Conservation (phyloP, 2,888 invertebrate genomes). For the Harpagoxenus sublaevis region DNA sequence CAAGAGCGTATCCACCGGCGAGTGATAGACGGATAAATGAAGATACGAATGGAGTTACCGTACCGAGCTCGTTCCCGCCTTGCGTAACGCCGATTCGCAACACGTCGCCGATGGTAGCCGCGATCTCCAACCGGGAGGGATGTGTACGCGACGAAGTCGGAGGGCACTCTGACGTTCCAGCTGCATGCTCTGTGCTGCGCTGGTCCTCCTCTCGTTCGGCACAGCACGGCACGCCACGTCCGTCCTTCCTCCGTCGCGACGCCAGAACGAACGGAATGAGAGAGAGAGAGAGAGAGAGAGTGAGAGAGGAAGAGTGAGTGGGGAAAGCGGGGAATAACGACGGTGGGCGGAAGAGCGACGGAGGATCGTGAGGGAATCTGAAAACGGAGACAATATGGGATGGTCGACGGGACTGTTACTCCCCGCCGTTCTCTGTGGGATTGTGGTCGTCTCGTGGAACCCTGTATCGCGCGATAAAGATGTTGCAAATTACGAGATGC, state of each 20-base stretch:
- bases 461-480: neutral
- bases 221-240: conserved; percentile 41
- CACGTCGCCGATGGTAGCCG: conserved; percentile 20
- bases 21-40: neutral
- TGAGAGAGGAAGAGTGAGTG: neutral
- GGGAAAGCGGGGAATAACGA: conserved; percentile 57
- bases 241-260: conserved; percentile 68
- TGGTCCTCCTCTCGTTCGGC: conserved; percentile 67
- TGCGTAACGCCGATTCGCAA: conserved; percentile 21
- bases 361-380: conserved; percentile 32
- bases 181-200: conserved; percentile 61
- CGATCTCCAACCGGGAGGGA: conserved; percentile 56
- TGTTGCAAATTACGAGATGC: conserved; percentile 3
- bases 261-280: conserved; percentile 48
- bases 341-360: conserved; percentile 29
- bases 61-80: neutral
- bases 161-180: conserved; percentile 76
- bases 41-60: neutral
- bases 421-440: neutral
- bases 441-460: neutral
- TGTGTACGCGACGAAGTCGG: conserved; percentile 75
- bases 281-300: neutral
- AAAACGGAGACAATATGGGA: conserved; percentile 37
- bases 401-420: conserved; percentile 1
- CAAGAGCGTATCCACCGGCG: neutral